Evolutionary conservation across 2,797 vertebrate genomes (phyloP), one percentile per base, ranked within the genome.

Genomic region (Ctenosaura bakeri): DNA sequence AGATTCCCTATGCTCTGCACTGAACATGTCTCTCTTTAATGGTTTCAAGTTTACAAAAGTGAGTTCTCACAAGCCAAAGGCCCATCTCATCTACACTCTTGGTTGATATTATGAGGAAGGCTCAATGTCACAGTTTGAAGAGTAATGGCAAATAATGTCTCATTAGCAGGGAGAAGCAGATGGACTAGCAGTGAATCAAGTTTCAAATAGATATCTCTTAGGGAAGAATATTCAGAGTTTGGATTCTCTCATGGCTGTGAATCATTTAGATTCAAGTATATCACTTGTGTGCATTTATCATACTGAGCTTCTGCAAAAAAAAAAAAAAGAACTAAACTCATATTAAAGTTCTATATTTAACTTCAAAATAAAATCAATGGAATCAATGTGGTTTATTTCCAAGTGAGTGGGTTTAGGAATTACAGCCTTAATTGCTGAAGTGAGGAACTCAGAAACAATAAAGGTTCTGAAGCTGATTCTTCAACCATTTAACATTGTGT

Each of bases 331-430:
- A 18, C 79, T 56, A 78, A 85, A 13, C 7, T 29, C 22, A 29
- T 50, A 74, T 56, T 26, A 69, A 85, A 73, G 69, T 50, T 42
- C 35, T 46, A 81, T 35, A 81, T 59, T 86, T 82, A 69, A 82
- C 46, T 80, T 90, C 54, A 81, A 46, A 73, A 10, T 86, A 66
- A 90, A 90, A 90, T 74, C 84, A 90, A 86, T 73, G 56, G 29
- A n/a, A 59, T 69, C 66, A 69, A 32, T 14, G 16, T 24, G 42
- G 24, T 16, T 86, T 90, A 86, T 35, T 88, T 88, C 78, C 87
- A 88, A 73, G 42, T 66, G 59, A 66, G 22, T 78, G 73, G 16
- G 26, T 18, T 69, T 38, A 42, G 89, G 22, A 42, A 66, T 54
- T 64, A 9, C 16, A 83, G 35, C 54, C 22, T 84, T 77, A 84